phyloP scores from a whole-genome alignment of 2,888 invertebrate genomes.

The Linhomoeus sp. region DNA sequence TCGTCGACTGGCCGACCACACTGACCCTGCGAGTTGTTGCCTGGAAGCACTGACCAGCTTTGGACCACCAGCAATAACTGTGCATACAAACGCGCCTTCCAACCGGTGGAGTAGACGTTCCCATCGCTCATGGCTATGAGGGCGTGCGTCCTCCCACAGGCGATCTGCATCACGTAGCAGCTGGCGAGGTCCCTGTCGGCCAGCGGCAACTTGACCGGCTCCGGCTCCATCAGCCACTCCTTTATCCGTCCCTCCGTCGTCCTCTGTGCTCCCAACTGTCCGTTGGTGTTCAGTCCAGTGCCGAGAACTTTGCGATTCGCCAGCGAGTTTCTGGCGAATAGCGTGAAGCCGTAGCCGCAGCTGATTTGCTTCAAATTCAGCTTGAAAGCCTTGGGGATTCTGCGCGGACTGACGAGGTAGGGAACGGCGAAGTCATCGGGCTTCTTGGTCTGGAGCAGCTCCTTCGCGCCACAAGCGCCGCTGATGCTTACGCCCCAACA shows the following conservation, averaged over 20 bases:
- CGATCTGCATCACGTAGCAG: slow-evolving; percentile 32
- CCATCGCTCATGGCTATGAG: slow-evolving; percentile 48
- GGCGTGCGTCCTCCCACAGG: slow-evolving; percentile 72
- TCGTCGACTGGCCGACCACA: slow-evolving; percentile 60
- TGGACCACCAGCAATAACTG: no score
- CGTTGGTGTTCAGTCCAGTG: slow-evolving; percentile 72
- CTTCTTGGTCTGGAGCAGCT: no score
- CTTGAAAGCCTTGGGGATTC: no score
- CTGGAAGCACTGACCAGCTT: slow-evolving; percentile 38
- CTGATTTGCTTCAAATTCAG: background rate
- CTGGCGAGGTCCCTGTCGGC: slow-evolving; percentile 8
- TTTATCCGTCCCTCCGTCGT: slow-evolving; percentile 14
- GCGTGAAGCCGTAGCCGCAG: no score
- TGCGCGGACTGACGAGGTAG: no score
- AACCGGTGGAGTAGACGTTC: slow-evolving; percentile 31
- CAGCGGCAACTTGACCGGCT: slow-evolving; percentile 25
- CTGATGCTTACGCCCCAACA: no score
- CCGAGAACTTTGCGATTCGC: slow-evolving; percentile 43
- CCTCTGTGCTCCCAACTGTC: slow-evolving; percentile 57
- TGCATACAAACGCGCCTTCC: no score
- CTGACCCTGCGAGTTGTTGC: slow-evolving; percentile 75
- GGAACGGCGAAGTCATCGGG: no score
- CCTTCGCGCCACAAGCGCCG: no score
- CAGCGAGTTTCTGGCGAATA: no score
- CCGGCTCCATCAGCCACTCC: slow-evolving; percentile 41